Conservation (phyloP, 2,113 vertebrate species). For the Globicephala melas region DNA sequence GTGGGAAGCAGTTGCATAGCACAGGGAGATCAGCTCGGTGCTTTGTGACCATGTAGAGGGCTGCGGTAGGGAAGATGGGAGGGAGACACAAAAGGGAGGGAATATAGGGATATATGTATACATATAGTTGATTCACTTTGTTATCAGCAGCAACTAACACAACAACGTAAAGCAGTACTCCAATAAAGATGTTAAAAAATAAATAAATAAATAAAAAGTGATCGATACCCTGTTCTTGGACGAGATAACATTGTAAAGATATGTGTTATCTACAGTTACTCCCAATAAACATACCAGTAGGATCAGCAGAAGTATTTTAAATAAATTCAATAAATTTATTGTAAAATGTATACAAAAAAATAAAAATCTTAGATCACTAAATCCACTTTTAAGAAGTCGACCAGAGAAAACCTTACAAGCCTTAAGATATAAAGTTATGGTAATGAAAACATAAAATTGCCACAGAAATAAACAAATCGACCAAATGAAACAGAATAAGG, state of each 20-base stretch:
- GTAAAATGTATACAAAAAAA: not conserved
- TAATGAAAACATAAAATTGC: not conserved
- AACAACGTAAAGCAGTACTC: too few species aligned
- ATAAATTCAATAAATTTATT: not conserved
- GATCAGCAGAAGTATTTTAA: not conserved
- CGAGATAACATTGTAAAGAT: not conserved
- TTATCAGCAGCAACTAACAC: too few species aligned
- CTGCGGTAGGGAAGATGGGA: too few species aligned
- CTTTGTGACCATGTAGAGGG: too few species aligned
- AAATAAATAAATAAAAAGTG: not conserved
- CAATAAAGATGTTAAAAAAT: too few species aligned
- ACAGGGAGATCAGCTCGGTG: too few species aligned
- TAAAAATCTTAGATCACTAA: not conserved
- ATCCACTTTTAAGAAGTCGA: not conserved
- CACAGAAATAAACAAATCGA: constrained; percentile 6
- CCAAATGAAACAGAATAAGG: not conserved
- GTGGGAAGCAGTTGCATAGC: too few species aligned
- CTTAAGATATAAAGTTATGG: not conserved
- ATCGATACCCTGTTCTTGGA: not conserved
- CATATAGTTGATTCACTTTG: too few species aligned
- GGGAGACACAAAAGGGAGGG: too few species aligned
- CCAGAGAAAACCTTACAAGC: not conserved
- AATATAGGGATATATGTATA: too few species aligned
- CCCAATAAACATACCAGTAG: not conserved
- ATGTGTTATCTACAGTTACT: not conserved